These are phyloP conservation scores for Sinonovacula constricta DNA, from an alignment of 1,140 invertebrate species.

Conservation along the genomic window DNA sequence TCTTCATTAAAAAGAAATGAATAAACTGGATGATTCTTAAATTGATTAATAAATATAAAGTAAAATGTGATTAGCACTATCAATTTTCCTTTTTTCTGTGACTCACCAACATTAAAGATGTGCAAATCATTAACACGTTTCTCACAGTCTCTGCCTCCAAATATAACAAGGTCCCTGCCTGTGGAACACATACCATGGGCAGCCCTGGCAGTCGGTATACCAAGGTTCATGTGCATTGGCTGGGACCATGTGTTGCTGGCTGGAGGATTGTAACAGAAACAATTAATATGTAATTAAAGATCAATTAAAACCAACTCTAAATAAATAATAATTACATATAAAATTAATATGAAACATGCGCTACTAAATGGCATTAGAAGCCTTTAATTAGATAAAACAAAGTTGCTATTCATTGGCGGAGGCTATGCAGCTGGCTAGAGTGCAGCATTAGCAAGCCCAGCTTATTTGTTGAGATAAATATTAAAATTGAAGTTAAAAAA, in stretches of 20 bases:
- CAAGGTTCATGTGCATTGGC: conserved; percentile 76
- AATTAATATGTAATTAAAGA: too few relatives aligned
- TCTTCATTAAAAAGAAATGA: conserved; percentile 4
- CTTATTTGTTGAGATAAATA: too few relatives aligned
- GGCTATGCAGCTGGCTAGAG: too few relatives aligned
- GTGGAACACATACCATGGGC: conserved; percentile 74
- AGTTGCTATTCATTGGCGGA: too few relatives aligned
- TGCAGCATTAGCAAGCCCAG: too few relatives aligned
- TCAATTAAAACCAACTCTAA: too few relatives aligned
- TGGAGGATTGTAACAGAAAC: conserved; percentile 40
- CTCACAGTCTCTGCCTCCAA: conserved; percentile 75
- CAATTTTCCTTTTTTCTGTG: too few relatives aligned
- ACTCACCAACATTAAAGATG: conserved; percentile 74
- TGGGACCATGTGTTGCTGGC: conserved; percentile 71
- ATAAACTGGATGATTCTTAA: neutral
- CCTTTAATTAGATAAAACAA: too few relatives aligned
- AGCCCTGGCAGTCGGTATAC: conserved; percentile 73
- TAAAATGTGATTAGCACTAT: neutral
- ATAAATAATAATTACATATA: too few relatives aligned
- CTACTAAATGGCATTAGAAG: too few relatives aligned
- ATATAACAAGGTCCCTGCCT: conserved; percentile 70
- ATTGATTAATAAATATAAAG: neutral
- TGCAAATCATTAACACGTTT: conserved; percentile 75
- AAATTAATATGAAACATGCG: too few relatives aligned
- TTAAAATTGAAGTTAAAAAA: too few relatives aligned